Base-by-base conservation (phyloP, 2,888 invertebrate species). In the Dasypolia templi region DNA sequence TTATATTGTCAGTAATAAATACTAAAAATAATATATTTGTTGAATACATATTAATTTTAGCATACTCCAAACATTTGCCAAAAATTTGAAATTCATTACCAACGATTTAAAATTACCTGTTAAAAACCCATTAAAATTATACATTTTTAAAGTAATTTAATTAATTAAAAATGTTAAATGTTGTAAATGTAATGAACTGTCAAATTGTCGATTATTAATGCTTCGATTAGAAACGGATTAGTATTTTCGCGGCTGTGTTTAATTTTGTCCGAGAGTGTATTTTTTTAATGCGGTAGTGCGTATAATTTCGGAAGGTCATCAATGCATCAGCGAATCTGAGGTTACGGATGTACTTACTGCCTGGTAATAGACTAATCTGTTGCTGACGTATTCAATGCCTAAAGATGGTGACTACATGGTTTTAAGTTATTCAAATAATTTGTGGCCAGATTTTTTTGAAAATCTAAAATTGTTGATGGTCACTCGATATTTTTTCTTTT, bases 251-350 rank as follows among this genome's bases (percentile, higher is more conserved):
- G 46, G 51, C 0, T 32, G 35, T 49, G 29, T 79, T 66, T 66
- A 65, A 44, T 55, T 72, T 67, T 59, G 79, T 56, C 61, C 64
- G 61, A 51, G 55, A 64, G 61, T 79, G 61, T 72, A 66, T 75
- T 71, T 76, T 77, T 72, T 70, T 14, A 46, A 80, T 62, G 71
- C 86, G 84, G 77, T 42, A 78, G 72, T 78, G 66, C 56, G 75
- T 75, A 39, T 11, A 35, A 51, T 29, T 63, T 55, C 0, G 58
- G 72, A 83, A 85, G 85, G 85, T 72, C 86, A 46, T 49, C 5
- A 59, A 78, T 87, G 86, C 86, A 80, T 71, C 83, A 77, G 68
- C 17, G 63, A 19, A 11, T 79, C 51, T 87, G 67, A 87, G 86
- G 80, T 85, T 73, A 59, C 68, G 68, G 58, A 68, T 72, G 67